Percentiles rank a stretch among this genome's conserved stretches.
phyloP scores from a whole-genome alignment of 2,797 vertebrate species.

The Danio albolineatus region DNA sequence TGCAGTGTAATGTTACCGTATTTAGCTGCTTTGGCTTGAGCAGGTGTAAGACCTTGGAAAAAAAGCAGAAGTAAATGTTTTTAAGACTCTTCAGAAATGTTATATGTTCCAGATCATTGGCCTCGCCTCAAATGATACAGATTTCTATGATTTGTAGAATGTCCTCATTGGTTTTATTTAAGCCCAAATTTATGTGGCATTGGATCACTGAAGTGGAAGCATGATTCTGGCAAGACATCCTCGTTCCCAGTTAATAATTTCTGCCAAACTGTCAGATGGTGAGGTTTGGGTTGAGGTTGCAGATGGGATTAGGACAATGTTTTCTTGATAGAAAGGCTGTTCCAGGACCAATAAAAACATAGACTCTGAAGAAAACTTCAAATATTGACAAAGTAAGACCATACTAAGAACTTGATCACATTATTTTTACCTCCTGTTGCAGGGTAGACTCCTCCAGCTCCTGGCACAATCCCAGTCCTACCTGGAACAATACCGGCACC shows the following conservation, averaged over 20 bases:
- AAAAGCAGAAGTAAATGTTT: background rate
- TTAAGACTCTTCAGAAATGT: background rate
- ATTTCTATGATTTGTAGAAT: background rate
- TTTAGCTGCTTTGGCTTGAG: conserved; percentile 61
- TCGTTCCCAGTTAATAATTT: background rate
- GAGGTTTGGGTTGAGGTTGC: background rate
- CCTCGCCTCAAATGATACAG: background rate
- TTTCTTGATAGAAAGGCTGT: background rate
- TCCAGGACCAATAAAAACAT: background rate
- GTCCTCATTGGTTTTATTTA: background rate
- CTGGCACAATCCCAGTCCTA: conserved; percentile 49
- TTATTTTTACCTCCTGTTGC: conserved; percentile 33
- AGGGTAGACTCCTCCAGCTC: conserved; percentile 42
- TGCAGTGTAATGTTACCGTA: conserved; percentile 46
- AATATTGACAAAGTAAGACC: background rate
- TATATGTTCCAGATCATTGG: background rate
- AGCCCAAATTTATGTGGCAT: background rate
- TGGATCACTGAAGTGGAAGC: background rate
- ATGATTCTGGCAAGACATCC: background rate
- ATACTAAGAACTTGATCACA: too few relatives aligned
- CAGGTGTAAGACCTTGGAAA: conserved; percentile 49
- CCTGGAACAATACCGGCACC: conserved; percentile 45
- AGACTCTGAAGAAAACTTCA: background rate
- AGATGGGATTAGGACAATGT: background rate
- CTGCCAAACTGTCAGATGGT: background rate